Percentiles rank a stretch among this genome's conserved stretches.
These are phyloP conservation scores for Nymphalis io DNA, from an alignment of 1,140 invertebrate species.

Conservation along the genomic window DNA sequence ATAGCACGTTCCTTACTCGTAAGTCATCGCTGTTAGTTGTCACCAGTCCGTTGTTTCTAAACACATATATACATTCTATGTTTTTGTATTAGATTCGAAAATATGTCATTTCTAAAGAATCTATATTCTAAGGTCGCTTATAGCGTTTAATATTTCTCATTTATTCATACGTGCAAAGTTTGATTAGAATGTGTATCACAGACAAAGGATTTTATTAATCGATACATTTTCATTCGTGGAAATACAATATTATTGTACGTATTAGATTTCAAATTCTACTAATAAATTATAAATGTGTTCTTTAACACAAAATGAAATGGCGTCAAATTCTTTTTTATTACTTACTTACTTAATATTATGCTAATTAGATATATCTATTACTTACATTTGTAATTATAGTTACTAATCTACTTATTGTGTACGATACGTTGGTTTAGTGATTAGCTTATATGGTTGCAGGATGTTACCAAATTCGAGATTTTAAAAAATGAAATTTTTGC, in stretches of 20 bases:
- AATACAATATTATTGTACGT: background rate
- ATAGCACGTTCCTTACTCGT: too few species aligned
- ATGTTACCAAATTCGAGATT: too few species aligned
- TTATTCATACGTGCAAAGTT: conserved; percentile 28
- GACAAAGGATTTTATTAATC: conserved; percentile 20
- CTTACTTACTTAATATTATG: too few species aligned
- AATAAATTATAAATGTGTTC: background rate
- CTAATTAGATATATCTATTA: too few species aligned
- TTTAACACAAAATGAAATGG: background rate
- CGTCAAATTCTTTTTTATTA: too few species aligned
- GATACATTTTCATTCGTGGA: conserved; percentile 16
- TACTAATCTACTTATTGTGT: too few species aligned
- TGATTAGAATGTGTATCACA: conserved; percentile 5
- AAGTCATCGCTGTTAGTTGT: too few species aligned
- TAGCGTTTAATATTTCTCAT: conserved; percentile 9
- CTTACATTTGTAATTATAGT: too few species aligned
- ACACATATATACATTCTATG: background rate
- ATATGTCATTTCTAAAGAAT: background rate
- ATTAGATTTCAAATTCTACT: background rate
- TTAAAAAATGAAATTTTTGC: too few species aligned
- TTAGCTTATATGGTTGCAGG: too few species aligned
- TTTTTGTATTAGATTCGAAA: background rate
- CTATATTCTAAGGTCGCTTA: background rate
- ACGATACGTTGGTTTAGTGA: too few species aligned
- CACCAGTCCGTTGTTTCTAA: background rate